Evolutionary conservation across 1,140 invertebrate species (phyloP), one percentile per base, ranked within the genome.

Genomic region (Berghia stephanieae): DNA sequence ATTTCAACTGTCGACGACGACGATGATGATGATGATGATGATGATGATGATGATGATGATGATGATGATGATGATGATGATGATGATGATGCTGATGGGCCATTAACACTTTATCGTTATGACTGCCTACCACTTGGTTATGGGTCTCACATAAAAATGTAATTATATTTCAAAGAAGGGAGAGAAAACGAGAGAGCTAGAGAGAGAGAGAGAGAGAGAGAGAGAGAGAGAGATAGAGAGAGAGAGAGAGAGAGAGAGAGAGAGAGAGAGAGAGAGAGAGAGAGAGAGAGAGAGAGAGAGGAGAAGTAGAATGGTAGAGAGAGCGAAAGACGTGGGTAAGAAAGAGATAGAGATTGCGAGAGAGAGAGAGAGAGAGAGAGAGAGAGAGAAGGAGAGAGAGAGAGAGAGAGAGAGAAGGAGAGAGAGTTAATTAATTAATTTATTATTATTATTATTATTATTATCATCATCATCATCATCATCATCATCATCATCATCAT

Each of bases 401-500:
- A n/a, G n/a, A n/a, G n/a, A n/a, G n/a, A n/a, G n/a, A n/a, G n/a
- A n/a, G n/a, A n/a, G n/a, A n/a, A 57, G 55, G 55, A 21, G n/a
- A n/a, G n/a, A n/a, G n/a, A n/a, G n/a, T n/a, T n/a, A n/a, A n/a
- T 31, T 18, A 18, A 18, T 31, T 18, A 18, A 13, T 10, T 63
- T 31, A 18, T 18, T 31, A 63, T 63, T 31, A 63, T 63, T 31
- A 63, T 63, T 31, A 63, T 63, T 31, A 63, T 63, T 31, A 63
- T 63, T 27, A 63, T 63, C 27, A 63, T 63, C 60, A 63, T 63
- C 60, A 63, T 63, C 60, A 63, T 63, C 60, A 63, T 63, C 60
- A 63, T 63, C 60, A 63, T 63, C 60, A 63, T 63, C 60, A 63
- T 63, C 60, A 63, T 63, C 60, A 31, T 31, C 60, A 13, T 63